Percentiles rank a stretch among this genome's conserved stretches.
phyloP scores from a whole-genome alignment of 2,797 vertebrate genomes.

The Xyrichtys novacula region DNA sequence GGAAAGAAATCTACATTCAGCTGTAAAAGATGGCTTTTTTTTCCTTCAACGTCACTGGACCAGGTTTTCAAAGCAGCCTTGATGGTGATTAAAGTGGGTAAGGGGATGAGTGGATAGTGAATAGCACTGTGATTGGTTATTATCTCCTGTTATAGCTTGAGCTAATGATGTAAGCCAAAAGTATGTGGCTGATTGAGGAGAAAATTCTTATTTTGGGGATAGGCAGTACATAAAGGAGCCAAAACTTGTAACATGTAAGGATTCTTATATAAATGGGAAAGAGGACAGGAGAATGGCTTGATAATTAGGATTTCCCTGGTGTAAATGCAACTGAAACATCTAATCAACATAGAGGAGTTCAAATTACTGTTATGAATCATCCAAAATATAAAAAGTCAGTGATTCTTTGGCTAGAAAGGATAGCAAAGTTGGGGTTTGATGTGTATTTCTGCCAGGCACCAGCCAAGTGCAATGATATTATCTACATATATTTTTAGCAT shows the following conservation, averaged over 20 bases:
- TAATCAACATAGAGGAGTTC: not conserved
- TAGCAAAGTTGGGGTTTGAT: not conserved
- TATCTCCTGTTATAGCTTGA: slow-evolving; percentile 11
- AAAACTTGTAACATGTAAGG: not conserved
- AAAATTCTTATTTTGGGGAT: slow-evolving; percentile 4
- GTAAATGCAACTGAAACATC: not conserved
- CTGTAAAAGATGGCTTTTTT: slow-evolving; percentile 13
- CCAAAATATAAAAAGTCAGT: not conserved
- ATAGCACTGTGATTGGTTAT: slow-evolving; percentile 34
- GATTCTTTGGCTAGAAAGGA: not conserved
- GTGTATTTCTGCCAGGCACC: not conserved
- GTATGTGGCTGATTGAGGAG: slow-evolving; percentile 6
- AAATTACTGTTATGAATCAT: not conserved
- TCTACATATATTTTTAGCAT: not conserved
- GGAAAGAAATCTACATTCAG: slow-evolving; percentile 37
- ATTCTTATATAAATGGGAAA: not conserved
- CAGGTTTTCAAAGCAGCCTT: slow-evolving; percentile 32
- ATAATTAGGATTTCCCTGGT: too few species aligned
- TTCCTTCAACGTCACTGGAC: slow-evolving; percentile 13
- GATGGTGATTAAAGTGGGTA: slow-evolving; percentile 27
- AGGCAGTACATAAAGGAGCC: not conserved
- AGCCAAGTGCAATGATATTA: too few species aligned
- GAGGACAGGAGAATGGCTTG: not conserved
- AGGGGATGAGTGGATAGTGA: slow-evolving; percentile 13
- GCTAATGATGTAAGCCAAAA: slow-evolving; percentile 13